These are phyloP conservation scores for Lasius platythorax DNA, from an alignment of 2,888 invertebrate species.

Conservation along the genomic window DNA sequence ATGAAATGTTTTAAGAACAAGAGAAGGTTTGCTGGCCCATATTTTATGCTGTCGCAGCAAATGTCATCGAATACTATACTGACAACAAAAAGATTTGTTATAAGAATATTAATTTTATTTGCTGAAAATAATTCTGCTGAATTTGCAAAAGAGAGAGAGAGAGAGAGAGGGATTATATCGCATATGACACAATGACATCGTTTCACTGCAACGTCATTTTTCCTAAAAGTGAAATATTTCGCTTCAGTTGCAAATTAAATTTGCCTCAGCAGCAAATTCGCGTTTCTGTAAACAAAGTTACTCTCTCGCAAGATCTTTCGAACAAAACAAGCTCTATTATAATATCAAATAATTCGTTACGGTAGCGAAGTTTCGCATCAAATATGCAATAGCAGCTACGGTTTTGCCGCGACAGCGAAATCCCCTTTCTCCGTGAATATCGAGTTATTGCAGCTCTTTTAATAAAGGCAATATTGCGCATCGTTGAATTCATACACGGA, in stretches of 20 bases:
- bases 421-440: background rate
- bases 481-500: constrained; percentile 25
- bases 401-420: background rate
- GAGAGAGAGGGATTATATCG: too few species aligned
- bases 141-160: background rate
- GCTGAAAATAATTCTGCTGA: background rate
- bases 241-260: background rate
- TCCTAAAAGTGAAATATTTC: background rate
- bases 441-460: background rate
- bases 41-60: background rate
- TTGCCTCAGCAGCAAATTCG: background rate
- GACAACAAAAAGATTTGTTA: background rate
- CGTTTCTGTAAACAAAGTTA: background rate
- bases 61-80: background rate
- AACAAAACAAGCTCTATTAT: background rate
- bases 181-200: background rate
- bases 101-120: background rate
- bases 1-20: background rate
- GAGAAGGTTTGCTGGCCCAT: background rate
- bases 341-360: constrained; percentile 3
- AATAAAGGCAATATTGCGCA: constrained; percentile 17
- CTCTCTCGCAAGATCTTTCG: background rate
- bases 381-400: background rate
- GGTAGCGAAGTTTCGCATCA: background rate
- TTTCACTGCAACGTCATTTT: background rate